Base-by-base conservation (phyloP, 2,888 invertebrate genomes). In the Stictocephala bisonia region DNA sequence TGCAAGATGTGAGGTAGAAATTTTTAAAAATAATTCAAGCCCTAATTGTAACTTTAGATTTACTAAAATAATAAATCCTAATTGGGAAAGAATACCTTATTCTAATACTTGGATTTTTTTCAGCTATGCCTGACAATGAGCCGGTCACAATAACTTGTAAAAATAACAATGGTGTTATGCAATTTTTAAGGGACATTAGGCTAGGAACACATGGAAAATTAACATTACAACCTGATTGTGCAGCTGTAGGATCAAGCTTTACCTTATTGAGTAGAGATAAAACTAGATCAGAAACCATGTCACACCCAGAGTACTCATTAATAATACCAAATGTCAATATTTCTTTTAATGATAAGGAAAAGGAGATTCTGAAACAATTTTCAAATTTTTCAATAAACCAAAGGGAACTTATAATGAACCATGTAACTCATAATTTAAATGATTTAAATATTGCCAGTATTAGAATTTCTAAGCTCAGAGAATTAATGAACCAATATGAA, bases 401-500 rank as follows among this genome's bases (percentile, higher is more conserved):
- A 20, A 18, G 11, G 3, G 60, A 60, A 20, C 31, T 60, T 1
- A 4, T 9, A 29, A 24, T 60, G 15, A 18, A 15, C 31, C 60
- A 60, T 31, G 35, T 40, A 31, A 31, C 60, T 3, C 40, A 60
- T 31, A 7, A 48, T 15, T 11, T 60, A 20, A 60, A 60, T 60
- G 24, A 60, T 35, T 31, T 60, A 2, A 60, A 60, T 40, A 18
- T 20, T n/a, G 60, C 60, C n/a, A 60, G 60, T 20, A 18, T 60
- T 6, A 60, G 60, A 60, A 60, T 60, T 20, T 29, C 35, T 6
- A 60, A 60, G 22, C 22, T 60, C n/a, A 60, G 35, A 31, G 60
- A 60, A 11, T 2, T 60, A 9, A 60, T 60, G 60, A 15, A 31
- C 1, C 3, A 15, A 15, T 60, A 31, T 29, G 35, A 60, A 35